Conservation (phyloP, 1,140 invertebrate species). For the Delia radicum region DNA sequence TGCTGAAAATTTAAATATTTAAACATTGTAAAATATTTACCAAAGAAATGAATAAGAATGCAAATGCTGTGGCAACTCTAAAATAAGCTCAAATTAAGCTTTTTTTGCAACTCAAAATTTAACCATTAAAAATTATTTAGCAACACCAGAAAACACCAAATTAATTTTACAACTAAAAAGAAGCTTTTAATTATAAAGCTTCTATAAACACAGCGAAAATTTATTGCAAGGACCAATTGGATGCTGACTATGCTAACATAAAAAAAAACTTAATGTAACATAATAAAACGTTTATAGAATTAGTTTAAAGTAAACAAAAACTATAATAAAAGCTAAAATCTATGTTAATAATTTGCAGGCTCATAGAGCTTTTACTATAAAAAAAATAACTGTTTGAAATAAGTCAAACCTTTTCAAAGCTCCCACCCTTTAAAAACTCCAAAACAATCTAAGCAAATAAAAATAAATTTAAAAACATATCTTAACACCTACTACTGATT, state of each 20-base stretch:
- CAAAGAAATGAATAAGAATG: no score
- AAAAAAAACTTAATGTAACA: neutral
- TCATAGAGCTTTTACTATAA: neutral
- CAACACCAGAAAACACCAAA: neutral
- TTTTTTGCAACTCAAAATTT: neutral
- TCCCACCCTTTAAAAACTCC: neutral
- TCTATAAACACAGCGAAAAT: neutral
- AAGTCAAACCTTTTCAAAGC: neutral
- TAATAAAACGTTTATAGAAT: neutral
- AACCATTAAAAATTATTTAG: neutral
- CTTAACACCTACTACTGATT: neutral
- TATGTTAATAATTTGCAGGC: neutral
- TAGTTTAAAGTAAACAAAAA: neutral
- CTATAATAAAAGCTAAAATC: neutral
- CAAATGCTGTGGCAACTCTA: neutral
- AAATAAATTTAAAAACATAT: neutral
- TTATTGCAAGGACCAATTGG: neutral
- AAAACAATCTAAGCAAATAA: neutral
- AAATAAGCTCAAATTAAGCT: no score
- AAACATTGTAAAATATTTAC: no score
- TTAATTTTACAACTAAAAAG: no score
- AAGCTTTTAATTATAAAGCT: no score
- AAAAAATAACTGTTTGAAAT: neutral
- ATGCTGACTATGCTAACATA: neutral
- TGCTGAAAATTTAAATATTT: no score